These are phyloP conservation scores for Corapipo altera DNA, from an alignment of 2,113 vertebrate species.

Conservation along the genomic window DNA sequence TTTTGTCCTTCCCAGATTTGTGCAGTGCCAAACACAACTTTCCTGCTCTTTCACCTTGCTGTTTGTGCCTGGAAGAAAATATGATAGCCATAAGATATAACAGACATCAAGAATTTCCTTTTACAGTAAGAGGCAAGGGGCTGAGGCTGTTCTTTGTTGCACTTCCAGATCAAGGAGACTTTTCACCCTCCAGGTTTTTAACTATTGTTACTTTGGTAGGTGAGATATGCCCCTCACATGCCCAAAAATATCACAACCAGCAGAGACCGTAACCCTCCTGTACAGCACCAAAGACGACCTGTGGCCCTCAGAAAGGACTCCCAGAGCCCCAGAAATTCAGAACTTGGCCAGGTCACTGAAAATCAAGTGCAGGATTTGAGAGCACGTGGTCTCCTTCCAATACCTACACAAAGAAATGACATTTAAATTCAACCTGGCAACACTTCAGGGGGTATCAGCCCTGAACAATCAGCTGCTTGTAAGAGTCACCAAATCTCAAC, in stretches of 20 bases:
- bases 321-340: neutral
- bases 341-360: neutral
- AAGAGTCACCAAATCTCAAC: neutral
- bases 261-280: neutral
- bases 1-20: neutral
- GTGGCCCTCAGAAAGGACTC: neutral
- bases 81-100: neutral
- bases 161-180: neutral
- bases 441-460: neutral
- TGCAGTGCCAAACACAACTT: neutral
- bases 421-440: neutral
- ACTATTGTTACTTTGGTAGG: neutral
- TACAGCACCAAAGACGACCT: fast-evolving
- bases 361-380: neutral
- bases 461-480: neutral
- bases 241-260: neutral
- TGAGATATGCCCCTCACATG: neutral
- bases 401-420: neutral
- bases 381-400: neutral
- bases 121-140: too few species aligned
- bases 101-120: neutral
- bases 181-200: neutral
- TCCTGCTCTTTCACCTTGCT: neutral
- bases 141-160: neutral
- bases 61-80: neutral